These are phyloP conservation scores for Microcaecilia unicolor DNA, from an alignment of 2,797 vertebrate genomes.

Conservation along the genomic window DNA sequence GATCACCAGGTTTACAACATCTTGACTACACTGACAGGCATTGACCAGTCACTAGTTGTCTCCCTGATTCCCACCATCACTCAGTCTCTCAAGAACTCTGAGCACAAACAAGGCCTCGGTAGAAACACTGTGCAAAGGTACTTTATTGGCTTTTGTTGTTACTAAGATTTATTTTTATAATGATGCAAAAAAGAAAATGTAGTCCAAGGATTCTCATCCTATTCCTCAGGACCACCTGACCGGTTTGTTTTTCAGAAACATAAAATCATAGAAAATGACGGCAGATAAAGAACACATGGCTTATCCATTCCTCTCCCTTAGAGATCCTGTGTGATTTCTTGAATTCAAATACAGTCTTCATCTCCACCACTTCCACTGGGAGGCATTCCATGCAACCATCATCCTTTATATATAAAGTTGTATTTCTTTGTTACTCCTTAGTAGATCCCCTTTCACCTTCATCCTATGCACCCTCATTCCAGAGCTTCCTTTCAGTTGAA, in stretches of 20 bases:
- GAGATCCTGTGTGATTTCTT: not conserved
- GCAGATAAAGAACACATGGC: no score
- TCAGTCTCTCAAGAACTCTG: constrained; percentile 68
- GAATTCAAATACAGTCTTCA: not conserved
- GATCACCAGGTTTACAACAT: constrained; percentile 74
- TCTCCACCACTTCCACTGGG: no score
- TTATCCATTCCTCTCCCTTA: not conserved
- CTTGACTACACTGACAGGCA: constrained; percentile 67
- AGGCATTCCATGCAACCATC: no score
- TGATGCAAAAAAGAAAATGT: not conserved
- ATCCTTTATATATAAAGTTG: no score
- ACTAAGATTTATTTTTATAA: not conserved
- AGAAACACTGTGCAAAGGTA: constrained; percentile 79
- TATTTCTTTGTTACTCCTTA: no score
- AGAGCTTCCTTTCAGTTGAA: no score
- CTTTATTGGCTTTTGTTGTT: constrained; percentile 16
- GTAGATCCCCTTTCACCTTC: no score
- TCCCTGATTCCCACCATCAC: constrained; percentile 74
- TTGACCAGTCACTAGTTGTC: constrained; percentile 62
- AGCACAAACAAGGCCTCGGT: constrained; percentile 85
- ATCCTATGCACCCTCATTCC: no score
- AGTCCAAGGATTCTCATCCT: not conserved
- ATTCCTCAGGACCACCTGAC: no score
- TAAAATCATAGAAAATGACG: no score
- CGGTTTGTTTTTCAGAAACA: no score